Percentiles rank a stretch among this genome's conserved stretches.
Conservation (phyloP, 2,888 invertebrate species). For the Acronicta leporina region DNA sequence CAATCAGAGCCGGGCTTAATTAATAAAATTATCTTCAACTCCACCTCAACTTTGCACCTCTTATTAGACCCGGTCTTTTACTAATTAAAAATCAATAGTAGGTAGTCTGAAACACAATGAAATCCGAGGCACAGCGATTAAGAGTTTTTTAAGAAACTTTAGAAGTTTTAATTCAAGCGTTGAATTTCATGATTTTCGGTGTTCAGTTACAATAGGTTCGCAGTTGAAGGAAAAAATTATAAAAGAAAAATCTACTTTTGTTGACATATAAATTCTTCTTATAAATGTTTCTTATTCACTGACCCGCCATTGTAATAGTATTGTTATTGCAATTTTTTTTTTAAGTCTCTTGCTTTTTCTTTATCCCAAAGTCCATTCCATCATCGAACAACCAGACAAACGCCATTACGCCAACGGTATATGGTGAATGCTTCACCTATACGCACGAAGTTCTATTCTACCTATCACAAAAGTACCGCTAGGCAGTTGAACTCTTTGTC, state of each 20-base stretch:
- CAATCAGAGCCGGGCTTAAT: slow-evolving; percentile 9
- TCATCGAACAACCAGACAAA: too few relatives aligned
- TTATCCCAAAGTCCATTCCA: too few relatives aligned
- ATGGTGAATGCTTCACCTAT: too few relatives aligned
- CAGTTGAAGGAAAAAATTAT: neutral
- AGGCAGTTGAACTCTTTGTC: too few relatives aligned
- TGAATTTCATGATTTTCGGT: slow-evolving; percentile 9
- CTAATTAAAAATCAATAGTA: slow-evolving; percentile 55
- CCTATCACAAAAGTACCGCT: too few relatives aligned
- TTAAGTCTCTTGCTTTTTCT: too few relatives aligned
- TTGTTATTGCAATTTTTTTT: too few relatives aligned
- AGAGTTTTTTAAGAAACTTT: slow-evolving; percentile 8
- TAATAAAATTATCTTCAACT: slow-evolving; percentile 34
- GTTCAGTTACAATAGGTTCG: neutral
- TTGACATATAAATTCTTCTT: too few relatives aligned
- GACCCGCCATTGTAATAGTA: too few relatives aligned
- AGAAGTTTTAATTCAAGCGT: slow-evolving; percentile 18
- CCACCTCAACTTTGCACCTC: slow-evolving; percentile 24
- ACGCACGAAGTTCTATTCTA: too few relatives aligned
- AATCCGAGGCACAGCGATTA: slow-evolving; percentile 20
- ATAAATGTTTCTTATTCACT: too few relatives aligned
- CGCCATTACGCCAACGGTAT: too few relatives aligned
- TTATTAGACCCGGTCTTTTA: slow-evolving; percentile 18
- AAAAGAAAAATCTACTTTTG: neutral
- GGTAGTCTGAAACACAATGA: slow-evolving; percentile 22